Base-by-base conservation (phyloP, 2,888 invertebrate genomes). In the Osmoderma eremita region DNA sequence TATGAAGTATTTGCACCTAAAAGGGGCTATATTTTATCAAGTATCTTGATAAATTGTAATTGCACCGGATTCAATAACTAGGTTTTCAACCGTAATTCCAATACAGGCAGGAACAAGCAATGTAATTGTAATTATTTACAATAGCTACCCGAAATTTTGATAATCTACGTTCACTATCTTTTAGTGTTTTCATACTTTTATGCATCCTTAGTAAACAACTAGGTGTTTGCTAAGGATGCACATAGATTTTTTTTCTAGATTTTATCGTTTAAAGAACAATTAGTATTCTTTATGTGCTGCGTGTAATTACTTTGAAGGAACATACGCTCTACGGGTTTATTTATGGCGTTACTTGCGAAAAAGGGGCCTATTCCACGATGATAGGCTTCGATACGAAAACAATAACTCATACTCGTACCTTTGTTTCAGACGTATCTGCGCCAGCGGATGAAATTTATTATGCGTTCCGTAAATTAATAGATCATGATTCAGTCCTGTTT, bases 391-490 rank as follows among this genome's bases (percentile, higher is more conserved):
- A 45, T 61, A 61, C 30, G 45, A 61, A 61, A 45, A 61, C 58
- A 45, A 61, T 61, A 61, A 61, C 45, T 61, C 58, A 61, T 61
- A 61, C 45, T 61, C 58, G 58, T 61, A 61, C 58, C 58, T 61
- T 61, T 61, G 58, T 61, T 61, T 61, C 24, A 45, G 45, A 61
- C 58, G 24, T 61, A 61, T 61, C 58, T 61, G 20, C 42, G 18
- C 58, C 36, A 45, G 4, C 24, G 17, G 58, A 61, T 61, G 45
- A 45, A 48, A 15, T 17, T 48, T 48, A 61, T 13, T 58, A 61
- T 61, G 45, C 58, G 45, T 30, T 30, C 22, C 45, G 58, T 61
- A 61, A 61, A 61, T 61, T 61, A 61, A 61, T 61, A 61, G 58
- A 61, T 58, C 58, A 45, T 58, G 30, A 56, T 56, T 56, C 56